These are phyloP conservation scores for Melanchra persicariae DNA, from an alignment of 2,888 invertebrate species.

Conservation along the genomic window DNA sequence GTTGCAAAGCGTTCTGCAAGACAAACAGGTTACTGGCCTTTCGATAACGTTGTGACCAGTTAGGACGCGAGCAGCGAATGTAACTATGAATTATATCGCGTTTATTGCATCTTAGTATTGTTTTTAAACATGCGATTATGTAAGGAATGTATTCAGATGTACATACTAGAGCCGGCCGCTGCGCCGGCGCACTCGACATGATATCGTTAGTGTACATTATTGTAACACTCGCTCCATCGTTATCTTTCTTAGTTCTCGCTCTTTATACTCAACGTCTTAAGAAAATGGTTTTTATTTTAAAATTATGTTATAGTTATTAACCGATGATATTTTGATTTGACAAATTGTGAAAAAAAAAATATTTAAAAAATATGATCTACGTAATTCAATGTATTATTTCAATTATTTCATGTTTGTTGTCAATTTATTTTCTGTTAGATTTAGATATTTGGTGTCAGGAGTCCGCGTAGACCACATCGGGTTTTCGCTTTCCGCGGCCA, in stretches of 20 bases:
- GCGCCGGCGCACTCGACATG: too few relatives aligned
- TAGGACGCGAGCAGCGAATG: not conserved
- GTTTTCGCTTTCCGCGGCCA: constrained; percentile 6
- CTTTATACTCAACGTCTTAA: constrained; percentile 50
- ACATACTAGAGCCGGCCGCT: constrained; percentile 15
- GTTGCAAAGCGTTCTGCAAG: not conserved
- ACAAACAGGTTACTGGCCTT: not conserved
- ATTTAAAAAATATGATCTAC: constrained; percentile 47
- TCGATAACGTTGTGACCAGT: constrained; percentile 11
- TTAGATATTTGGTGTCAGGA: constrained; percentile 38
- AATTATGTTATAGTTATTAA: constrained; percentile 54
- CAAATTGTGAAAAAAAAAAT: constrained; percentile 54
- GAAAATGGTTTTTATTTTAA: constrained; percentile 47
- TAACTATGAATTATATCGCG: constrained; percentile 2
- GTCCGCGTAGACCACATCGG: constrained; percentile 4
- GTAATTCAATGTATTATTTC: constrained; percentile 51
- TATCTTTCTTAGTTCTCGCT: constrained; percentile 39
- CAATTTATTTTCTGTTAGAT: constrained; percentile 47
- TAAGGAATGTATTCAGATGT: constrained; percentile 25
- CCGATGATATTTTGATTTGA: constrained; percentile 56
- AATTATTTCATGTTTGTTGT: constrained; percentile 49
- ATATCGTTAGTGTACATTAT: too few relatives aligned
- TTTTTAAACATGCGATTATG: not conserved
- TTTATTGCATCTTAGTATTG: constrained; percentile 18
- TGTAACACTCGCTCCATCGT: constrained; percentile 20